phyloP scores from a whole-genome alignment of 2,113 vertebrate species.

The Zingel zingel region DNA sequence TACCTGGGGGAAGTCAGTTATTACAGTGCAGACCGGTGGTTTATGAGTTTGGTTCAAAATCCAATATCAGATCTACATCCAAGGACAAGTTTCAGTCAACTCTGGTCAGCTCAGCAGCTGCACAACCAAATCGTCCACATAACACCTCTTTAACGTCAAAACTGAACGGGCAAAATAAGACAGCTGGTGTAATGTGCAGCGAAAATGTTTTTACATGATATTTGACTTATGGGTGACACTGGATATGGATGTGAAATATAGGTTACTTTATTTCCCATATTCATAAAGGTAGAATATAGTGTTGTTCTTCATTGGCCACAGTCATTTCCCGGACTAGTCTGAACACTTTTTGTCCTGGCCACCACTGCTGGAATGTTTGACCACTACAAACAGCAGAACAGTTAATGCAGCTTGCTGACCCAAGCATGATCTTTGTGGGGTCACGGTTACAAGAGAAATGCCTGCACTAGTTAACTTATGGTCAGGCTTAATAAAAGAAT shows the following conservation, averaged over 20 bases:
- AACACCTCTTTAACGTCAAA: constrained; percentile 79
- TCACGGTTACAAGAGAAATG: constrained; percentile 38
- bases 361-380: constrained; percentile 61
- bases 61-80: constrained; percentile 75
- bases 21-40: constrained; percentile 65
- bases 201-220: constrained; percentile 68
- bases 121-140: constrained; percentile 67
- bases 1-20: constrained; percentile 78
- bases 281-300: constrained; percentile 43
- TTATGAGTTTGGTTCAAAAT: constrained; percentile 79
- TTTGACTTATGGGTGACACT: constrained; percentile 55
- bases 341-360: constrained; percentile 34
- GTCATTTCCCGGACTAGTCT: constrained; percentile 60
- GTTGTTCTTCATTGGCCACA: constrained; percentile 50
- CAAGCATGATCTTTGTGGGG: constrained; percentile 32
- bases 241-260: constrained; percentile 65
- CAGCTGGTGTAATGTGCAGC: constrained; percentile 51
- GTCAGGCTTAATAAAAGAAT: constrained; percentile 9
- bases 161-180: constrained; percentile 59
- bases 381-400: constrained; percentile 50
- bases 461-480: constrained; percentile 12
- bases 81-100: constrained; percentile 72
- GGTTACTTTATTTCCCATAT: constrained; percentile 56
- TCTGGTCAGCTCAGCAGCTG: constrained; percentile 71
- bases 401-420: constrained; percentile 58